A percentile compares a stretch with the other conserved stretches of the same genome.
Conservation (phyloP, 2,888 invertebrate genomes). For the Torymus texanus region DNA sequence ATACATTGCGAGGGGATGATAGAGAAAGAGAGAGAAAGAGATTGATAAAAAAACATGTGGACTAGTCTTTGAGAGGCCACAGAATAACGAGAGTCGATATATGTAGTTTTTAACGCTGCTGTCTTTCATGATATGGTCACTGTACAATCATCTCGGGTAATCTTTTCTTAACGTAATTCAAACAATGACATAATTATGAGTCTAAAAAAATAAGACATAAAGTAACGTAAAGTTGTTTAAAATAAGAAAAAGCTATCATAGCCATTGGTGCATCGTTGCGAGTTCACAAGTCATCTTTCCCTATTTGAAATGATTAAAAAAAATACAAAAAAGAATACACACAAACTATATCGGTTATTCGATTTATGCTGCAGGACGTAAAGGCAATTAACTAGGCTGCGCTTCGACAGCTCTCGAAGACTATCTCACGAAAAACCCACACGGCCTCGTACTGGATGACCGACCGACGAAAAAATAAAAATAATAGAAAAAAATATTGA, state of each 20-base stretch:
- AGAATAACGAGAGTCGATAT: slow-evolving; percentile 71
- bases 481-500: slow-evolving; percentile 30
- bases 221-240: background rate
- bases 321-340: slow-evolving; percentile 55
- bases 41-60: slow-evolving; percentile 35
- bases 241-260: slow-evolving; percentile 64
- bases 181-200: slow-evolving; percentile 34
- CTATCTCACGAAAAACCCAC: slow-evolving; percentile 55
- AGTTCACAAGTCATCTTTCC: slow-evolving; percentile 43
- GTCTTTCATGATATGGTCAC: slow-evolving; percentile 74
- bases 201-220: slow-evolving; percentile 8
- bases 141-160: slow-evolving; percentile 63
- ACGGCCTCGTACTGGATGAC: slow-evolving; percentile 49
- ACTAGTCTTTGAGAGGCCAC: slow-evolving; percentile 64
- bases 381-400: slow-evolving; percentile 73
- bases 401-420: slow-evolving; percentile 69
- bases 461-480: background rate
- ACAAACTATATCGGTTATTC: slow-evolving; percentile 60
- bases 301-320: slow-evolving; percentile 56
- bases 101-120: slow-evolving; percentile 26
- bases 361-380: slow-evolving; percentile 74
- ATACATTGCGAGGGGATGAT: slow-evolving; percentile 51
- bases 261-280: slow-evolving; percentile 73
- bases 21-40: slow-evolving; percentile 50
- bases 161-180: slow-evolving; percentile 33